Evolutionary conservation across 2,888 invertebrate species (phyloP).

Genomic region (Nephrotoma flavescens): DNA sequence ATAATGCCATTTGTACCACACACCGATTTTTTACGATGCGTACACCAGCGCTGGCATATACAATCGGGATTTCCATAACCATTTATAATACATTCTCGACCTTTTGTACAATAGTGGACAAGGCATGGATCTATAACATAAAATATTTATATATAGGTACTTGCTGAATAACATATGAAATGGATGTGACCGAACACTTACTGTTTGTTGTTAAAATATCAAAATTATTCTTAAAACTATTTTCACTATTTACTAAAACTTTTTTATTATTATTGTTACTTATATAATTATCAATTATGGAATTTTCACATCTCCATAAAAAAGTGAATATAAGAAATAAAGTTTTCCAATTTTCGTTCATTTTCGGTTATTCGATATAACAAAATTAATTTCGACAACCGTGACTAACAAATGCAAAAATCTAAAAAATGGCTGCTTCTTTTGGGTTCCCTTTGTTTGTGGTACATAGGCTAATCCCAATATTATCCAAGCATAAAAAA

Average conservation of each 20-base stretch:
- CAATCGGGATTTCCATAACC: slow-evolving; percentile 38
- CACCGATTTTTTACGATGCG: slow-evolving; percentile 38
- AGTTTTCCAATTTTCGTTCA: not conserved
- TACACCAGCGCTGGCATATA: slow-evolving; percentile 43
- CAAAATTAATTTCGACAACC: not conserved
- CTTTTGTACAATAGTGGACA: slow-evolving; percentile 47
- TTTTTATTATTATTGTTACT: not conserved
- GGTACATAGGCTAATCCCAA: not conserved
- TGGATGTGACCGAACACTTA: not conserved
- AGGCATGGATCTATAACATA: slow-evolving; percentile 42
- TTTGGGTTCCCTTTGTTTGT: not conserved
- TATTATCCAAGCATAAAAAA: not conserved
- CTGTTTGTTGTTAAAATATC: slow-evolving; percentile 1
- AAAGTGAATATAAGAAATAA: not conserved
- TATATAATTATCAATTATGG: not conserved
- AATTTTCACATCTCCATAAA: not conserved
- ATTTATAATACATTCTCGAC: slow-evolving; percentile 43
- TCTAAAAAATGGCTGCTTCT: not conserved
- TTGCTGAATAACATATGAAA: not conserved
- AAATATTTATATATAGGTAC: not conserved
- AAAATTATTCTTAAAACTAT: not conserved
- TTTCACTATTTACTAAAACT: not conserved
- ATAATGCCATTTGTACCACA: slow-evolving; percentile 52
- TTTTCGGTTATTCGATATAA: not conserved
- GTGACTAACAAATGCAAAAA: not conserved